phyloP scores from a whole-genome alignment of 2,888 invertebrate genomes.

The Calliphora vomitoria region DNA sequence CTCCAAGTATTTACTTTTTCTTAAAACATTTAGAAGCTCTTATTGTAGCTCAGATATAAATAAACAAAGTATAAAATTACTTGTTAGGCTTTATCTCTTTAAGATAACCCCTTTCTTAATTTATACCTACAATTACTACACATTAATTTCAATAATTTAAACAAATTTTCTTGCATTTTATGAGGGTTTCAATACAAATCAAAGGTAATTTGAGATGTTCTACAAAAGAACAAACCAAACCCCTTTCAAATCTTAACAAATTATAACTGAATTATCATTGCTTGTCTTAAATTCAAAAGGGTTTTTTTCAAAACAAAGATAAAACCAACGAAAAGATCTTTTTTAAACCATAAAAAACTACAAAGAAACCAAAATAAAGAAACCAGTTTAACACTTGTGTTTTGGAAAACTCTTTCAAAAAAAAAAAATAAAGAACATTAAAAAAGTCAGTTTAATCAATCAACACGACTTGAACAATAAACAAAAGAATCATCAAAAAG shows the following conservation, averaged over 20 bases:
- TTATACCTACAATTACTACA: not conserved
- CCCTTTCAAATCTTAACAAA: not conserved
- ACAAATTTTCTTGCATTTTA: not conserved
- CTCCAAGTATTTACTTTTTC: no score
- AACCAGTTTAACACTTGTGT: constrained; percentile 55
- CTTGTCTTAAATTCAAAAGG: not conserved
- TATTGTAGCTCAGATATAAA: no score
- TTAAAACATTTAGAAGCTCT: no score
- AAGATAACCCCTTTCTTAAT: not conserved
- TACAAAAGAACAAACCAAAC: not conserved
- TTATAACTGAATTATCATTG: not conserved
- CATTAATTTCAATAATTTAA: constrained; percentile 11
- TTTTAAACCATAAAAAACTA: not conserved
- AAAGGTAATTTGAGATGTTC: not conserved
- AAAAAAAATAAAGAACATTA: not conserved
- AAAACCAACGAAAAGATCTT: not conserved
- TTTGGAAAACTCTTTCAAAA: not conserved
- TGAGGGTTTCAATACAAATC: not conserved
- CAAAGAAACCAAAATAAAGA: constrained; percentile 5
- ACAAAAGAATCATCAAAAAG: constrained; percentile 15
- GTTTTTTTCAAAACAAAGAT: not conserved
- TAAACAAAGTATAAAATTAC: no score
- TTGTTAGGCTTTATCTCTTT: not conserved
- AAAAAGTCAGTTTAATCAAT: constrained; percentile 60
- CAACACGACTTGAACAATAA: constrained; percentile 38